Evolutionary conservation across 2,888 invertebrate genomes (phyloP), one percentile per base, ranked within the genome.

Genomic region (Scrobipalpa atriplicella): DNA sequence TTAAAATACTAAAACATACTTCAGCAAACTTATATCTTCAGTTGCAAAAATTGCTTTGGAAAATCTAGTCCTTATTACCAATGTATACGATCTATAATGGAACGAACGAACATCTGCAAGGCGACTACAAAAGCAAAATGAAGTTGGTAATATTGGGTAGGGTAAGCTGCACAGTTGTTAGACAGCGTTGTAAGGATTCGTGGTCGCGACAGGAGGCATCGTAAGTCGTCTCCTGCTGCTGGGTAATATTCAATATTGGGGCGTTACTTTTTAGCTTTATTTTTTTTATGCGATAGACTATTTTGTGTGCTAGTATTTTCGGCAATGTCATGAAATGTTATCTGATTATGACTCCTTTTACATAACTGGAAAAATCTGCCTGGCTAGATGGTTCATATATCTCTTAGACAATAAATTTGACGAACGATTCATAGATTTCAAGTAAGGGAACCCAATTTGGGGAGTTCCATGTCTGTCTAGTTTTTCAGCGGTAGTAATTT

Each of bases 131-230:
- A 16, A 47, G 21, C 73, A 67, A 75, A 71, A 65, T 29, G 36
- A 67, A 67, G 18, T 70, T 72, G 62, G 74, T 68, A 51, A 52
- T 64, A 64, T 66, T 68, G 60, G 67, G 74, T 80, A 78, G 81
- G 83, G 83, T 81, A 77, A 79, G 76, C 75, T 71, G 73, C 73
- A 74, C 76, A 77, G 81, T 82, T 79, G 78, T 73, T 81, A 75
- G 78, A 76, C 77, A 73, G 77, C 69, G 78, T 78, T 78, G 78
- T 84, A 79, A 72, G 86, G 85, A 83, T 87, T 86, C 85, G 85
- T 87, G 80, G 76, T 79, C 92, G 73, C 92, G 84, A 87, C 90
- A 88, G 92, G 92, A 86, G 89, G 89, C 78, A 83, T 18, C 8
- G 52, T 67, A 47, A 47, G 62, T 19, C 38, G 64, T 63, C 43